A percentile compares a stretch with the other conserved stretches of the same genome.
These are phyloP conservation scores for Phyllotreta cruciferae DNA, from an alignment of 2,888 invertebrate genomes.

Conservation along the genomic window DNA sequence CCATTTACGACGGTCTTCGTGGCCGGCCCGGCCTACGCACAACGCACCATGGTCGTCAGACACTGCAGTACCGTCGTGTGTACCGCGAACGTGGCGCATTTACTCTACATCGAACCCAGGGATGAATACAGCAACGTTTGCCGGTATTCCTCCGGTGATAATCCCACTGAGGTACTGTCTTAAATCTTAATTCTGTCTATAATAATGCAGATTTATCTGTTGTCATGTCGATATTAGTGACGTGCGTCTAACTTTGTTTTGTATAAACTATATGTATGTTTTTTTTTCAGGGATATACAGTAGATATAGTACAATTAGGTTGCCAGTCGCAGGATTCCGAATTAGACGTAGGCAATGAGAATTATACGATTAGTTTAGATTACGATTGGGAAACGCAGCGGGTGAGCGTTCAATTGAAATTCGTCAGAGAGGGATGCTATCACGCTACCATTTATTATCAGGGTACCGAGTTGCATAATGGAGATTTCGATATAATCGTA, in stretches of 20 bases:
- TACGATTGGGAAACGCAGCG: constrained; percentile 83
- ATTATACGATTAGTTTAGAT: constrained; percentile 67
- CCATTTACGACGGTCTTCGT: constrained; percentile 85
- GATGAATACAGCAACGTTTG: constrained; percentile 92
- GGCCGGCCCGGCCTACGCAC: constrained; percentile 84
- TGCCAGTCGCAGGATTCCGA: constrained; percentile 58
- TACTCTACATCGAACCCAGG: constrained; percentile 86
- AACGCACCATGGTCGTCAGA: constrained; percentile 81
- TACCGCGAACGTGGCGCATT: constrained; percentile 77
- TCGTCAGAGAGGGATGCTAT: constrained; percentile 82
- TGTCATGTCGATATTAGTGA: too few relatives aligned
- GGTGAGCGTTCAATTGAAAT: constrained; percentile 78
- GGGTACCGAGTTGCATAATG: constrained; percentile 80
- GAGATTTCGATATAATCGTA: constrained; percentile 91
- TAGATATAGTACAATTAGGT: constrained; percentile 68
- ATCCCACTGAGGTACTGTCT: constrained; percentile 63
- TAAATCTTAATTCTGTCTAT: too few relatives aligned
- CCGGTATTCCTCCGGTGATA: constrained; percentile 66
- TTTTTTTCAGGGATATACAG: constrained; percentile 67
- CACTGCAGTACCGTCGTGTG: constrained; percentile 87
- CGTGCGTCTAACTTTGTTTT: too few relatives aligned
- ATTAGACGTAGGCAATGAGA: constrained; percentile 60
- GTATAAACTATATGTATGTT: too few relatives aligned
- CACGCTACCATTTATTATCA: constrained; percentile 80
- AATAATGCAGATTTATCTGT: too few relatives aligned